Conservation (phyloP, 2,888 invertebrate genomes). For the Hipparchia semele region DNA sequence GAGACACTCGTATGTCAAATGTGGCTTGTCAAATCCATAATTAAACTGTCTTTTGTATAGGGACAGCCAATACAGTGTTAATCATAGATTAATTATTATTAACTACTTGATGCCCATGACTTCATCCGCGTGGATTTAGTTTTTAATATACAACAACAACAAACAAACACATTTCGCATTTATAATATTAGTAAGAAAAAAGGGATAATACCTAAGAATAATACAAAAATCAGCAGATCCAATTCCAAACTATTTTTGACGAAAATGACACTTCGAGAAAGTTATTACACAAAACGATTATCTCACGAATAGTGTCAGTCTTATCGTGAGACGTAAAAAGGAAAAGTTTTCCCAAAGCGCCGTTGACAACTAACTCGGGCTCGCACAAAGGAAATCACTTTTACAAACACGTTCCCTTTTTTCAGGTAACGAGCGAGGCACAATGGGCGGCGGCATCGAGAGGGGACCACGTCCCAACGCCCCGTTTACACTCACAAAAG, state of each 20-base stretch:
- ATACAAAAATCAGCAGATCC: not conserved
- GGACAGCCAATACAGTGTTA: too few species aligned
- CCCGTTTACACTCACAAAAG: conserved; percentile 54
- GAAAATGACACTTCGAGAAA: not conserved
- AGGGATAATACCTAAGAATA: too few species aligned
- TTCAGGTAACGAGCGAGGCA: conserved; percentile 44
- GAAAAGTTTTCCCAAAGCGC: conserved; percentile 33
- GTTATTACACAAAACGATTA: conserved; percentile 8
- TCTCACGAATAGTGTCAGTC: conserved; percentile 16
- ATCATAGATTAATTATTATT: too few species aligned
- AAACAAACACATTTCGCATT: too few species aligned
- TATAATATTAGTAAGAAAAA: too few species aligned
- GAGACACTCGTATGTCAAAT: too few species aligned
- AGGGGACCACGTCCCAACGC: conserved; percentile 43
- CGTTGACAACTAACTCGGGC: conserved; percentile 34
- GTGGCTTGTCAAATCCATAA: too few species aligned
- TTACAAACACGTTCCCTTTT: conserved; percentile 41
- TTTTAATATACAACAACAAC: too few species aligned
- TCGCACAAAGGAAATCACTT: conserved; percentile 42
- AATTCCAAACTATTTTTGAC: not conserved
- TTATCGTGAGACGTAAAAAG: conserved; percentile 29
- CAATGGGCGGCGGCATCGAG: conserved; percentile 47
- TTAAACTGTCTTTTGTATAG: too few species aligned
- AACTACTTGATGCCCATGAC: too few species aligned
- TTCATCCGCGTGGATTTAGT: too few species aligned